Evolutionary conservation across 2,113 vertebrate genomes (phyloP).

Genomic region (Xiphophorus maculatus): DNA sequence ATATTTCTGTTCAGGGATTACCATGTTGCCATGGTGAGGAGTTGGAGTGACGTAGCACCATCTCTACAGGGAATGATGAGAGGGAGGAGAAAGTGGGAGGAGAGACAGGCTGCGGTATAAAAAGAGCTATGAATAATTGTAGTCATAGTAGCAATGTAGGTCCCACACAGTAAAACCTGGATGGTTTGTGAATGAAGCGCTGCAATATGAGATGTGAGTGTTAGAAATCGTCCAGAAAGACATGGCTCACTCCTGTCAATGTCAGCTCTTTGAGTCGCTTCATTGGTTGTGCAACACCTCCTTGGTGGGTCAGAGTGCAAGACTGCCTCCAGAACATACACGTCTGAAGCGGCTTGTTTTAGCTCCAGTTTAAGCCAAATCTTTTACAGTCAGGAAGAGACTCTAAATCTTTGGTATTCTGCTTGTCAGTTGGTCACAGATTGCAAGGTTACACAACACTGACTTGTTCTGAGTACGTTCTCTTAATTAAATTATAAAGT

Average conservation of each 20-base stretch:
- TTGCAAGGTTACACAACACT: conserved; percentile 59
- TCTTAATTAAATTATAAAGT: conserved; percentile 65
- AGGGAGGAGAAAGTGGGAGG: conserved; percentile 58
- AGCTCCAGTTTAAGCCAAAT: neutral
- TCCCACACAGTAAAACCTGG: conserved; percentile 34
- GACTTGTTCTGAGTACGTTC: conserved; percentile 39
- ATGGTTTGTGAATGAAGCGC: conserved; percentile 58
- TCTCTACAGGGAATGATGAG: conserved; percentile 63
- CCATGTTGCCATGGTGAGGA: conserved; percentile 82
- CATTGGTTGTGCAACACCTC: neutral
- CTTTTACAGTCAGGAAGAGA: conserved; percentile 6
- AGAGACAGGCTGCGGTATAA: conserved; percentile 56
- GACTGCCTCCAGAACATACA: neutral
- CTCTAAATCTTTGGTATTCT: conserved; percentile 12
- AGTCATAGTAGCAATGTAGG: conserved; percentile 46
- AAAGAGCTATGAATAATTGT: conserved; percentile 65
- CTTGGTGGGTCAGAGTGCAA: conserved; percentile 18
- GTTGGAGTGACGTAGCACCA: conserved; percentile 72
- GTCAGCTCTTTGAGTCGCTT: neutral
- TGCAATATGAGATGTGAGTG: conserved; percentile 17
- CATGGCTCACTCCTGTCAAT: neutral
- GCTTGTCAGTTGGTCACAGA: conserved; percentile 45
- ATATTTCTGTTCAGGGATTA: conserved; percentile 78
- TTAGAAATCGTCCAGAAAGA: conserved; percentile 3
- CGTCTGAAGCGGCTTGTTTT: conserved; percentile 1